Evolutionary conservation across 2,888 invertebrate species (phyloP).

Genomic region (Drosophila quinaria): DNA sequence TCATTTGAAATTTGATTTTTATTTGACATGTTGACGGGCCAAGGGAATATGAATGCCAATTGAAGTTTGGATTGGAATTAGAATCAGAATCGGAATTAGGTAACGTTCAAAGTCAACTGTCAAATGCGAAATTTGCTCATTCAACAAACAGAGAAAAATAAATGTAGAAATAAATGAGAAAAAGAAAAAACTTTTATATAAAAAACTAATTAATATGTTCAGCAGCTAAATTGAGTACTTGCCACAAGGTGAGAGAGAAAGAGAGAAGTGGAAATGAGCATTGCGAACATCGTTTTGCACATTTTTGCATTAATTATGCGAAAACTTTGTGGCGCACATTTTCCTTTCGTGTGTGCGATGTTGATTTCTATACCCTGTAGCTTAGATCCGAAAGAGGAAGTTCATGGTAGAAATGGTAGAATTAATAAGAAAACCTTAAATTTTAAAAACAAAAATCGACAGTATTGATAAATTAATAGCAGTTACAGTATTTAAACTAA

Average conservation of each 20-base stretch:
- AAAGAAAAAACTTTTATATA: conserved; percentile 25
- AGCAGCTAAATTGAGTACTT: conserved; percentile 48
- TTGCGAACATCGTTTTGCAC: conserved; percentile 49
- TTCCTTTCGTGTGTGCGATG: conserved; percentile 25
- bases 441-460: too few species aligned
- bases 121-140: conserved; percentile 58
- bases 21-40: conserved; percentile 79
- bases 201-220: conserved; percentile 78
- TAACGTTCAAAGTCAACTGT: conserved; percentile 34
- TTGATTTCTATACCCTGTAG: conserved; percentile 31
- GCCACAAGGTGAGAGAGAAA: not conserved
- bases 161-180: not conserved
- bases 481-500: not conserved
- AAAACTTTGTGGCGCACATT: conserved; percentile 61
- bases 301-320: conserved; percentile 78
- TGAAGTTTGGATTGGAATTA: conserved; percentile 10
- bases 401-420: not conserved
- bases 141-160: conserved; percentile 32
- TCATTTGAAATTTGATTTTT: conserved; percentile 82
- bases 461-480: not conserved
- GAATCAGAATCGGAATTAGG: not conserved
- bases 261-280: conserved; percentile 33
- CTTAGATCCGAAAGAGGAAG: not conserved
- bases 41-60: conserved; percentile 44
- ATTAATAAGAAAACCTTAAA: too few species aligned